These are phyloP conservation scores for Syngnathus typhle DNA, from an alignment of 2,113 vertebrate genomes.

Conservation along the genomic window DNA sequence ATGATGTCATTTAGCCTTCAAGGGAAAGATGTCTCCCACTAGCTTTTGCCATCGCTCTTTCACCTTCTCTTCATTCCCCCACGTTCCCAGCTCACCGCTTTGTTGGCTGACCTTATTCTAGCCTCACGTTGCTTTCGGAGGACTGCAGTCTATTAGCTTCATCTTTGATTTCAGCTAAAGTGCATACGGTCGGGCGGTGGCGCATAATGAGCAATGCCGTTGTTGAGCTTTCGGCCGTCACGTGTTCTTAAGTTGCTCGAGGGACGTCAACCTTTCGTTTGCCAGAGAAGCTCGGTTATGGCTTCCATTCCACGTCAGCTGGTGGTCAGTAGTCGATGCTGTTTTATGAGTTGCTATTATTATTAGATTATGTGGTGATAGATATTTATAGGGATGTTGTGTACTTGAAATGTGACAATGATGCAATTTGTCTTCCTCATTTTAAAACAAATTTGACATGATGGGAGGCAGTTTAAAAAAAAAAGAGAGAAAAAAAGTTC, in stretches of 20 bases:
- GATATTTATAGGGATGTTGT: background rate
- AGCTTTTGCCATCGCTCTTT: constrained; percentile 22
- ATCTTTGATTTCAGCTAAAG: constrained; percentile 4
- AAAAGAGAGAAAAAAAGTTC: background rate
- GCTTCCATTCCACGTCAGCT: constrained; percentile 14
- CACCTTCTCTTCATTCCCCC: constrained; percentile 16
- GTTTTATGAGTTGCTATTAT: background rate
- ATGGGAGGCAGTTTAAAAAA: background rate
- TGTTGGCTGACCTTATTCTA: constrained; percentile 26
- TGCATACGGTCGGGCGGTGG: background rate
- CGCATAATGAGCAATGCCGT: background rate
- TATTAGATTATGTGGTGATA: background rate
- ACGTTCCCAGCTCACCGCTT: constrained; percentile 2
- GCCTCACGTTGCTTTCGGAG: constrained; percentile 10
- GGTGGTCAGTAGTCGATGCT: constrained; percentile 9
- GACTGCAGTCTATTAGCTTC: constrained; percentile 11
- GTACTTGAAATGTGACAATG: background rate
- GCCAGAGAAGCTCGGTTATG: background rate
- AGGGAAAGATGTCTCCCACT: constrained; percentile 20
- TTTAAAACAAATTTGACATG: constrained; percentile 1
- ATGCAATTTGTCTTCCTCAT: background rate
- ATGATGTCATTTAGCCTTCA: constrained; percentile 33
- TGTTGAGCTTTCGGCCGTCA: background rate
- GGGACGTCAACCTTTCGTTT: background rate
- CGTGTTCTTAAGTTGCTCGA: background rate